phyloP scores from a whole-genome alignment of 2,888 invertebrate genomes.

The Eustalomyia histrio region DNA sequence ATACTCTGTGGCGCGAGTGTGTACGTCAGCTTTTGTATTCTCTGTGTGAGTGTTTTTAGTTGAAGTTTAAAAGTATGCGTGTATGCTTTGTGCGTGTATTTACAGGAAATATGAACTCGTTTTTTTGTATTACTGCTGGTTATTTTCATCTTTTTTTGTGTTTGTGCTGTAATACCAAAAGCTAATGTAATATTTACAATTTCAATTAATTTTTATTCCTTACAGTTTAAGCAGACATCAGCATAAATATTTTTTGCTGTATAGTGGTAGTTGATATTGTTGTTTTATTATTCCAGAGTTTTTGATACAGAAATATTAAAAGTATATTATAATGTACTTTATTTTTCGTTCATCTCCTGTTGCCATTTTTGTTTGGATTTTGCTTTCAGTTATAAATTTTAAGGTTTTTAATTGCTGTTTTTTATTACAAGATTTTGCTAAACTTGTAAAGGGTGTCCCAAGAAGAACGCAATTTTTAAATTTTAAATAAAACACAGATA shows the following conservation, averaged over 20 bases:
- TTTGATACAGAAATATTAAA: neutral
- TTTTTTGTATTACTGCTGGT: neutral
- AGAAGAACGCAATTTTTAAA: too few species aligned
- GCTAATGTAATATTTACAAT: constrained; percentile 44
- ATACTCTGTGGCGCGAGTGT: neutral
- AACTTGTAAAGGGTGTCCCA: too few species aligned
- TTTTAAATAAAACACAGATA: too few species aligned
- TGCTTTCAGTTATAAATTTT: constrained; percentile 11
- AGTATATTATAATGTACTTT: constrained; percentile 1
- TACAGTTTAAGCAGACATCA: constrained; percentile 34
- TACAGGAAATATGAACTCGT: constrained; percentile 36
- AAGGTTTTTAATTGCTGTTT: neutral
- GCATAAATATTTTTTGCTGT: neutral
- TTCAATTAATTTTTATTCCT: constrained; percentile 50
- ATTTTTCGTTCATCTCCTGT: constrained; percentile 5
- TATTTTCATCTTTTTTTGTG: neutral
- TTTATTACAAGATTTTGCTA: neutral
- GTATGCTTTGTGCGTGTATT: constrained; percentile 13
- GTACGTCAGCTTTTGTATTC: too few species aligned
- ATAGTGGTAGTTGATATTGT: neutral
- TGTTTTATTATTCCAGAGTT: neutral
- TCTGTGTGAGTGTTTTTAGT: too few species aligned
- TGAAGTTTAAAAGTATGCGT: neutral
- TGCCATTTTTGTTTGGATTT: neutral
- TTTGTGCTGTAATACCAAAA: constrained; percentile 17